phyloP scores from a whole-genome alignment of 2,888 invertebrate genomes.

The Resseliella maxima region DNA sequence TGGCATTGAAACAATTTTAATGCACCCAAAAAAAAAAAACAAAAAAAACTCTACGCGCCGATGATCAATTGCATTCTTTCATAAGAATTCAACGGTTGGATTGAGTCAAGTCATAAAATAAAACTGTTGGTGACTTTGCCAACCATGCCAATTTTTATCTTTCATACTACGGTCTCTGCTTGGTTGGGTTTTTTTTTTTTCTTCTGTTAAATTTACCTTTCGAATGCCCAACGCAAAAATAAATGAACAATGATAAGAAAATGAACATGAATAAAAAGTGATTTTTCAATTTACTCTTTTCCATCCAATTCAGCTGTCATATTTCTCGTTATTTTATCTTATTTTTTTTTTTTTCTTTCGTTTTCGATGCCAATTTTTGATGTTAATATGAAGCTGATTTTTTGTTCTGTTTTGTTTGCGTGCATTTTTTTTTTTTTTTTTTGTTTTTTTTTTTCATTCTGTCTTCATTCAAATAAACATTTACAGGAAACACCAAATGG shows the following conservation, averaged over 20 bases:
- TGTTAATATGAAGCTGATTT: too few species aligned
- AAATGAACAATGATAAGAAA: slow-evolving; percentile 2
- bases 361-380: too few species aligned
- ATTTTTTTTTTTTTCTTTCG: slow-evolving; percentile 34
- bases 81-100: background rate
- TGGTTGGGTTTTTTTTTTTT: too few species aligned
- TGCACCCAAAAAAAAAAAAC: background rate
- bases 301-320: background rate
- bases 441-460: background rate
- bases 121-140: background rate
- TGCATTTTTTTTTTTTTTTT: background rate
- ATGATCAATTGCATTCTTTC: background rate
- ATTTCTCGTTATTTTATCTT: too few species aligned
- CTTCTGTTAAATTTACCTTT: background rate
- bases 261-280: slow-evolving; percentile 22
- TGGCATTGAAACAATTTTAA: slow-evolving; percentile 10
- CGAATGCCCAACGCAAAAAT: background rate
- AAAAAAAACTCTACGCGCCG: background rate
- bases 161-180: background rate
- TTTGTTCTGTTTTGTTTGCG: slow-evolving; percentile 68
- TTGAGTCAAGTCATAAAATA: background rate
- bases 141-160: slow-evolving; percentile 14
- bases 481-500: slow-evolving; percentile 61
- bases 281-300: slow-evolving; percentile 27
- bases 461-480: background rate